phyloP scores from a whole-genome alignment of 2,113 vertebrate species.

The Dasypus novemcinctus region DNA sequence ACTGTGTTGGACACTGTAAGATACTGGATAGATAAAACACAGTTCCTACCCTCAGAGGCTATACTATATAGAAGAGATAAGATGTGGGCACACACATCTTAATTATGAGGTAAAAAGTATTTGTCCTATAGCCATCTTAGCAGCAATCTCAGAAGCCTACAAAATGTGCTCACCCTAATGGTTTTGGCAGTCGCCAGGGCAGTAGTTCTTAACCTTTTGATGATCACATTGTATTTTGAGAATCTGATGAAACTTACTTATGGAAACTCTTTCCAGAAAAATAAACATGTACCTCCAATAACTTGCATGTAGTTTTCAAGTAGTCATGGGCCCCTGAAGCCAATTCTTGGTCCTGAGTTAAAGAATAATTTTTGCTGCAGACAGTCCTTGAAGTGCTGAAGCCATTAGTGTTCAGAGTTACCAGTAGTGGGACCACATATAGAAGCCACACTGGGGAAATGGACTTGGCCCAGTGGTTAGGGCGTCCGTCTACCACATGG shows the following conservation, averaged over 20 bases:
- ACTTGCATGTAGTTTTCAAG: neutral
- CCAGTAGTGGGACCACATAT: neutral
- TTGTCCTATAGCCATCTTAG: neutral
- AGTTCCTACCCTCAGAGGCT: neutral
- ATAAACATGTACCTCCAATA: neutral
- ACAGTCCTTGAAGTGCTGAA: neutral
- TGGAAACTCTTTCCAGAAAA: conserved; percentile 40
- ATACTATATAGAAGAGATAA: neutral
- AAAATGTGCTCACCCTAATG: neutral
- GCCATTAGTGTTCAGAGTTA: neutral
- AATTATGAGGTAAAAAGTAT: neutral
- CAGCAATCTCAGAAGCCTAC: neutral
- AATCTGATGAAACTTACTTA: neutral
- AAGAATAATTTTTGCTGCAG: neutral
- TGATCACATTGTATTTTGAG: conserved; percentile 1
- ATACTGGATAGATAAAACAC: neutral
- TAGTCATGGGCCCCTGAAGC: neutral
- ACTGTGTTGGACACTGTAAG: neutral
- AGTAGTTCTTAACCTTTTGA: conserved; percentile 25
- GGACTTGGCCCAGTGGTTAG: no score
- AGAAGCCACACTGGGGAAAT: neutral
- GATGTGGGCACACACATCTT: neutral
- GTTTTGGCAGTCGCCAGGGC: neutral
- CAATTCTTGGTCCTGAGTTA: neutral
- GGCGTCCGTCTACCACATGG: no score